These are phyloP conservation scores for Bilobella aurantiaca DNA, from an alignment of 1,140 invertebrate species.

Conservation along the genomic window DNA sequence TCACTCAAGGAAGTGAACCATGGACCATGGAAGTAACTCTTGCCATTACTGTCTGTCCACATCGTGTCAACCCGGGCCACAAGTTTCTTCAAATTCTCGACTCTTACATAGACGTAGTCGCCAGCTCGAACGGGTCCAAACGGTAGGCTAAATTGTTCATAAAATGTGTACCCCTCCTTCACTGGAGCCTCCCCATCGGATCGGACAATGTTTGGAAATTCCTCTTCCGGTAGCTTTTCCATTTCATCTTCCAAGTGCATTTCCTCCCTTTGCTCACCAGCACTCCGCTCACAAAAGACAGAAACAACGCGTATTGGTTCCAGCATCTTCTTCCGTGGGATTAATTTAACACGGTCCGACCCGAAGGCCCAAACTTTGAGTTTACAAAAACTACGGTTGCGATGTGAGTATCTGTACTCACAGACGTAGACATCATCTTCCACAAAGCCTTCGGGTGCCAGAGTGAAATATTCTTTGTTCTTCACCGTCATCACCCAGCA, in stretches of 20 bases:
- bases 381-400: constrained; percentile 80
- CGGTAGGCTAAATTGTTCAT: constrained; percentile 82
- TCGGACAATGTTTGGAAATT: constrained; percentile 15
- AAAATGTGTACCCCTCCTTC: constrained; percentile 65
- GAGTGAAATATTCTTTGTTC: constrained; percentile 73
- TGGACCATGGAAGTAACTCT: constrained; percentile 83
- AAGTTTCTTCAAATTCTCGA: constrained; percentile 69
- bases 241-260: constrained; percentile 60
- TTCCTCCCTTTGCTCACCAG: constrained; percentile 83
- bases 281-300: constrained; percentile 80
- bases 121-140: constrained; percentile 75
- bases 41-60: constrained; percentile 79
- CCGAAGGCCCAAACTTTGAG: constrained; percentile 70
- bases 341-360: constrained; percentile 52
- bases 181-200: constrained; percentile 39
- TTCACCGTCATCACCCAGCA: constrained; percentile 91
- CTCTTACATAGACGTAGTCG: constrained; percentile 87
- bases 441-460: constrained; percentile 70
- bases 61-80: constrained; percentile 90
- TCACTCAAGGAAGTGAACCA: constrained; percentile 82
- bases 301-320: constrained; percentile 80
- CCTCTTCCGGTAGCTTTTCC: constrained; percentile 27
- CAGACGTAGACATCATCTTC: constrained; percentile 96
- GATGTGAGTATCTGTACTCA: constrained; percentile 84
- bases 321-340: constrained; percentile 59